Evolutionary conservation across 2,888 invertebrate species (phyloP).

Genomic region (Frankliniella fusca): DNA sequence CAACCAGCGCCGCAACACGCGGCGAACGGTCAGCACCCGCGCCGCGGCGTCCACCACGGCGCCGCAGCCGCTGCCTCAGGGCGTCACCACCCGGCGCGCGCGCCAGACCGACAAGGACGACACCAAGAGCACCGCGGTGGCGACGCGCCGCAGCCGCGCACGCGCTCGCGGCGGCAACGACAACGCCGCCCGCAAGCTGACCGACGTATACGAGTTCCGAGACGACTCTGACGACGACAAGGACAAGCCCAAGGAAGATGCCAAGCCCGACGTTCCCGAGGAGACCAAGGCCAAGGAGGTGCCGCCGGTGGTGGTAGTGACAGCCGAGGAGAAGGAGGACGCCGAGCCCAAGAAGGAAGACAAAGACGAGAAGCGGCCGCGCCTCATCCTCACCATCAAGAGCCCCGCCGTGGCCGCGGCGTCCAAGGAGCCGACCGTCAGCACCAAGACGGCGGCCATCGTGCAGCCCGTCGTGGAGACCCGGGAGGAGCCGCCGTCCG

Average conservation of each 20-base stretch:
- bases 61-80: not conserved
- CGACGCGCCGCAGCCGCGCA: slow-evolving; percentile 36
- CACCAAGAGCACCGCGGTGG: not conserved
- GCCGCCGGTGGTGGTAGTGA: not conserved
- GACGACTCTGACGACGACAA: slow-evolving; percentile 80
- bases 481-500: slow-evolving; percentile 42
- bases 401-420: slow-evolving; percentile 45
- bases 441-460: not conserved
- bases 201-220: slow-evolving; percentile 85
- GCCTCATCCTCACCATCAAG: slow-evolving; percentile 77
- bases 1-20: slow-evolving; percentile 3
- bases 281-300: not conserved
- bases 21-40: not conserved
- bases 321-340: slow-evolving; percentile 44
- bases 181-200: slow-evolving; percentile 56
- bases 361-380: slow-evolving; percentile 56
- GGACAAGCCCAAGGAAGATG: slow-evolving; percentile 47
- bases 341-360: slow-evolving; percentile 19
- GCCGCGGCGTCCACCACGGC: not conserved
- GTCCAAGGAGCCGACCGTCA: slow-evolving; percentile 42
- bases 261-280: slow-evolving; percentile 36
- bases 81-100: not conserved
- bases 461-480: slow-evolving; percentile 44
- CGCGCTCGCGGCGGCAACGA: slow-evolving; percentile 47
- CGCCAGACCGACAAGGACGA: slow-evolving; percentile 2